A percentile compares a stretch with the other conserved stretches of the same genome.
These are phyloP conservation scores for Trichoplusia ni DNA, from an alignment of 1,140 invertebrate species.

Conservation along the genomic window DNA sequence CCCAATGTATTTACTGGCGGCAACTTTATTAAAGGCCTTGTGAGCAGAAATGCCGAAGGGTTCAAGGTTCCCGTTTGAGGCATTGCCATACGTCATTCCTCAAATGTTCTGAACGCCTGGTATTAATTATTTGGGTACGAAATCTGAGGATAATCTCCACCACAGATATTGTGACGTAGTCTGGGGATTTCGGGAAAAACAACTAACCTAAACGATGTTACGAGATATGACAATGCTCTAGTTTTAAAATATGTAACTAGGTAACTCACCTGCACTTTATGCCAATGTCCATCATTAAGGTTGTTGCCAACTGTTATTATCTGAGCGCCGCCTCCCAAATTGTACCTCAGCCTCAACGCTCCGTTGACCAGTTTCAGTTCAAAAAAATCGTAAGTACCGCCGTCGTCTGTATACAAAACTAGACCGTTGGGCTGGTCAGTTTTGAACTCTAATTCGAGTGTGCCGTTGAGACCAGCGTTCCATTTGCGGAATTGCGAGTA, in stretches of 20 bases:
- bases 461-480: constrained; percentile 92
- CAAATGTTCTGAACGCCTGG: too few relatives aligned
- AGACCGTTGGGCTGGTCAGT: constrained; percentile 94
- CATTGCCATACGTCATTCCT: too few relatives aligned
- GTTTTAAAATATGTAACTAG: neutral
- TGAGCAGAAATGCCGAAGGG: too few relatives aligned
- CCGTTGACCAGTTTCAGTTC: constrained; percentile 97
- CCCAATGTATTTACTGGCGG: too few relatives aligned
- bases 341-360: constrained; percentile 92
- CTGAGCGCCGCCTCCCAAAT: constrained; percentile 92
- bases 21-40: too few relatives aligned
- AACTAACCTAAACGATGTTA: too few relatives aligned
- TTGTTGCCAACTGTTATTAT: constrained; percentile 93
- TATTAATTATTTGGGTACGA: too few relatives aligned
- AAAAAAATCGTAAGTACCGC: constrained; percentile 96
- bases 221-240: too few relatives aligned
- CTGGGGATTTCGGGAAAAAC: too few relatives aligned
- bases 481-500: constrained; percentile 96
- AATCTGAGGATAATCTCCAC: too few relatives aligned
- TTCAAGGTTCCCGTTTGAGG: too few relatives aligned
- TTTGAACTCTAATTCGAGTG: constrained; percentile 95
- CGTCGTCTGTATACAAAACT: constrained; percentile 96
- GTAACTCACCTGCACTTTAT: constrained; percentile 88
- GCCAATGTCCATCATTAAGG: constrained; percentile 94
- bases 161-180: too few relatives aligned